phyloP scores from a whole-genome alignment of 2,797 vertebrate genomes.

The Cyprinella venusta region DNA sequence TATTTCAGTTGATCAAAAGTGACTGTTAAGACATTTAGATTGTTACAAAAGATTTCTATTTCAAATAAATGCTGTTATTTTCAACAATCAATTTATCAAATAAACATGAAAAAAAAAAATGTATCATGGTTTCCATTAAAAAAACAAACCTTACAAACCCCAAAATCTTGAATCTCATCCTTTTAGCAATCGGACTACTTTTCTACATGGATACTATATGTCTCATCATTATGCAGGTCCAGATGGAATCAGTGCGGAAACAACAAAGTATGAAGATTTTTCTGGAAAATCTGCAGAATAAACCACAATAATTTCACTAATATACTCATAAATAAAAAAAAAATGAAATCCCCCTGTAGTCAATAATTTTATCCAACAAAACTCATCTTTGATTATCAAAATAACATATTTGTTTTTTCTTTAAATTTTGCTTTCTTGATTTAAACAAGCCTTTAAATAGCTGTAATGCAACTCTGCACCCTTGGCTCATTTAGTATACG shows the following conservation, averaged over 20 bases:
- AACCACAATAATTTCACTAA: not conserved
- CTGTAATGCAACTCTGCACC: too few species aligned
- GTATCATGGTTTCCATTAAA: not conserved
- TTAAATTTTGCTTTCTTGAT: too few species aligned
- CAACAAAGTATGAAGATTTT: not conserved
- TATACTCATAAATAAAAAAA: not conserved
- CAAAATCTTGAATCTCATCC: not conserved
- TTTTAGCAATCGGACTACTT: not conserved
- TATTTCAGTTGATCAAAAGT: not conserved
- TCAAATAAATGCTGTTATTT: too few species aligned
- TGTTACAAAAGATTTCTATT: not conserved
- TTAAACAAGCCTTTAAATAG: too few species aligned
- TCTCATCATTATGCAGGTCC: not conserved
- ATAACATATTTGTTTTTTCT: too few species aligned
- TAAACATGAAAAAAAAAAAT: too few species aligned
- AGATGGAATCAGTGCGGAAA: not conserved
- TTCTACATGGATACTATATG: not conserved
- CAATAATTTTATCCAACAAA: too few species aligned
- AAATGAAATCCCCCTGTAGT: too few species aligned
- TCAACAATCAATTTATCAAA: too few species aligned
- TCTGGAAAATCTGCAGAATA: not conserved
- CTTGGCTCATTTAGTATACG: too few species aligned
- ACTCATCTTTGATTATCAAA: too few species aligned
- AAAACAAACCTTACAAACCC: not conserved
- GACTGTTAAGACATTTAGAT: not conserved